Base-by-base conservation (phyloP, 2,888 invertebrate genomes). In the Idaea aversata region DNA sequence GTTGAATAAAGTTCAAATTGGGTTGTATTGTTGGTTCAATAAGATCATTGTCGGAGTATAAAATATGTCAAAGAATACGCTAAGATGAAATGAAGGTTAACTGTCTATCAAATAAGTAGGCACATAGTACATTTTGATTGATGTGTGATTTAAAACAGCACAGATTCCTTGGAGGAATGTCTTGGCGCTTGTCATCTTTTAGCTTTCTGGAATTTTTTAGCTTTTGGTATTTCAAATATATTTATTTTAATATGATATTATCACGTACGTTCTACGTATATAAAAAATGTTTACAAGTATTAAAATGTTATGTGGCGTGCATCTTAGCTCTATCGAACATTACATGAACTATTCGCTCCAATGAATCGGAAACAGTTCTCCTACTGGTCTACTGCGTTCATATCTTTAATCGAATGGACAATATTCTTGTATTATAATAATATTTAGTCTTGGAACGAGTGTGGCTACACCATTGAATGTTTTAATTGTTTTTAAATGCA, bases 321-420 rank as follows among this genome's bases (percentile, higher is more conserved):
- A 65, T 64, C 61, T 63, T 70, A 77, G 78, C 75, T 71, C 67
- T 69, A 73, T 75, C 70, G 67, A 76, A 77, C 77, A 72, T 76
- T 72, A 77, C 73, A 77, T 72, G 72, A 70, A 77, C 75, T 70
- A 73, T 70, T 70, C 84, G 86, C 85, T 88, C 78, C 80, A 81
- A 59, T 87, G 84, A 77, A 65, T 81, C 75, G 80, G 84, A 87
- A 87, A 83, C 79, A 71, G 65, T 74, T 75, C 75, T 73, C 76
- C 75, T 73, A 74, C 74, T 69, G 70, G 72, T 66, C 66, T 66
- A 61, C 62, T 68, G 62, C 67, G 64, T 66, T 69, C 63, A 65
- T 68, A 69, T 63, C 59, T 47, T 47, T 47, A 47, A 47, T 10
- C 47, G 47, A 47, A 47, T 47, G 47, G 47, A 47, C 47, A 47